These are phyloP conservation scores for Syrrhaptes paradoxus DNA, from an alignment of 2,113 vertebrate species.

Conservation along the genomic window DNA sequence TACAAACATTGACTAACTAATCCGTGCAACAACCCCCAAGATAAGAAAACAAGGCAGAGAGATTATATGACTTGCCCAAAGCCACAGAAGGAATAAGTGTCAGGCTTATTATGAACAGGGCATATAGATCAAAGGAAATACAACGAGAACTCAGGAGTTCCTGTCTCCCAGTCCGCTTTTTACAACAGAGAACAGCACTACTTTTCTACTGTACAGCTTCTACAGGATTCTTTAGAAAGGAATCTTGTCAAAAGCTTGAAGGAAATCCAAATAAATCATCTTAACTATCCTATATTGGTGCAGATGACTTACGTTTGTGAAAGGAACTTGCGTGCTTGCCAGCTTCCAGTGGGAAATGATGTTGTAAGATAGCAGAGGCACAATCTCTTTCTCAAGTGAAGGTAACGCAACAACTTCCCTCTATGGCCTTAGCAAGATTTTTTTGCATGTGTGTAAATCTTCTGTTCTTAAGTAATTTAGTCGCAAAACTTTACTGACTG, in stretches of 20 bases:
- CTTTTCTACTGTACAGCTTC: neutral
- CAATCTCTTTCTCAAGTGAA: neutral
- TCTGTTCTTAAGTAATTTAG: neutral
- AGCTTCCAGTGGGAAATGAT: neutral
- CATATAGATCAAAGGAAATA: constrained; percentile 39
- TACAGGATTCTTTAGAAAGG: neutral
- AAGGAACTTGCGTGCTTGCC: neutral
- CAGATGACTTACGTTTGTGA: neutral
- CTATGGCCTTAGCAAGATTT: neutral
- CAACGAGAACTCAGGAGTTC: constrained; percentile 31
- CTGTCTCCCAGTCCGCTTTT: neutral
- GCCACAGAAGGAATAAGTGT: constrained; percentile 45
- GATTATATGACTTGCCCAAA: constrained; percentile 56
- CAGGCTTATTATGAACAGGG: constrained; percentile 19
- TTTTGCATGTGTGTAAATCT: neutral
- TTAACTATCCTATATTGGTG: neutral
- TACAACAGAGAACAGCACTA: neutral
- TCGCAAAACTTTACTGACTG: neutral
- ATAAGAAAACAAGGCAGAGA: constrained; percentile 5
- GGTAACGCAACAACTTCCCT: neutral
- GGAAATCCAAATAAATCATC: constrained; percentile 30
- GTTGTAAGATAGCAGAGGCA: neutral
- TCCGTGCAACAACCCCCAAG: constrained; percentile 26
- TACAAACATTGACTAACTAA: constrained; percentile 33
- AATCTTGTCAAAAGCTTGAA: constrained; percentile 25